Percentiles rank a stretch among this genome's conserved stretches.
Evolutionary conservation across 2,797 vertebrate genomes (phyloP).

Genomic region (Triplophysa bombifrons): DNA sequence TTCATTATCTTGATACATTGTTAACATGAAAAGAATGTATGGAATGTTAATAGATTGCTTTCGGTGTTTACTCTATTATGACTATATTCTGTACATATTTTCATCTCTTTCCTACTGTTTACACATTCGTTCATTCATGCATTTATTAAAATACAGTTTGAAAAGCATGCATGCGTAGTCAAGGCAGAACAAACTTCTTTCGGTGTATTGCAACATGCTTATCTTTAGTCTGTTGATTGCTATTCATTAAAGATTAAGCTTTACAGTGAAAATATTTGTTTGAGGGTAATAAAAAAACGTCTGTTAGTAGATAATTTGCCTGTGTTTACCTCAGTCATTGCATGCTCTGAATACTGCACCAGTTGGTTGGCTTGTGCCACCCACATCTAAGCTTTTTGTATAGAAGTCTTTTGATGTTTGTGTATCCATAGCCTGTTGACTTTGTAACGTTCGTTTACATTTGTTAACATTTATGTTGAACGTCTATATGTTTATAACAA

Average conservation of each 20-base stretch:
- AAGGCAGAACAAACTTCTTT: no score
- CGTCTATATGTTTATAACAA: slow-evolving; percentile 1
- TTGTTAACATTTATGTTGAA: background rate
- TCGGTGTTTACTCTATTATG: background rate
- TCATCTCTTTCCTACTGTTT: background rate
- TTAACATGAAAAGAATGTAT: background rate
- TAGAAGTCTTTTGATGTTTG: background rate
- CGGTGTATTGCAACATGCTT: background rate
- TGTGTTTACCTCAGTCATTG: background rate
- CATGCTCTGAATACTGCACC: background rate
- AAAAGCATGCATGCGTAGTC: background rate
- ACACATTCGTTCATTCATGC: background rate
- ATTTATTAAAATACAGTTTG: background rate
- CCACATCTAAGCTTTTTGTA: slow-evolving; percentile 2
- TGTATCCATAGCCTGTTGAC: background rate
- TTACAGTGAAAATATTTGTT: background rate
- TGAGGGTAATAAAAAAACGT: background rate
- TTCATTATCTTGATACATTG: slow-evolving; percentile 12
- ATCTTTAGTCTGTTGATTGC: background rate
- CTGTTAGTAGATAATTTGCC: slow-evolving; percentile 21
- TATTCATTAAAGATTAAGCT: background rate
- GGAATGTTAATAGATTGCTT: slow-evolving; percentile 6
- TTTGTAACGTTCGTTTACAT: no score
- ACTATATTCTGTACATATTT: background rate
- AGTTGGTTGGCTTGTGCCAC: background rate